Conservation (phyloP, 2,888 invertebrate genomes). For the Nycteola revayana region DNA sequence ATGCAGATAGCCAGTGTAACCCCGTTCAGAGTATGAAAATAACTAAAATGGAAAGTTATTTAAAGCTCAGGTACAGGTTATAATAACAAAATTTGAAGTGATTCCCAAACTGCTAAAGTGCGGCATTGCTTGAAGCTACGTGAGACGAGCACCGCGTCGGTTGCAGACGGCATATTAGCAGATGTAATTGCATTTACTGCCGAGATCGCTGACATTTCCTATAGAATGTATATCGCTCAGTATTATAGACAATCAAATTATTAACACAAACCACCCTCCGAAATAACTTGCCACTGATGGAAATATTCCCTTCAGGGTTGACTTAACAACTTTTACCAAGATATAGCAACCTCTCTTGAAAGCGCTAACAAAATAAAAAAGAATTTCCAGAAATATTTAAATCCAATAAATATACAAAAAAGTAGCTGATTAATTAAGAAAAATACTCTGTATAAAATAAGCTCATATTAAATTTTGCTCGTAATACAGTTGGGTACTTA, state of each 20-base stretch:
- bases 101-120: constrained; percentile 67
- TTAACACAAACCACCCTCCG: constrained; percentile 71
- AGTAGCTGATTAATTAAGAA: constrained; percentile 64
- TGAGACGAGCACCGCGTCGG: constrained; percentile 44
- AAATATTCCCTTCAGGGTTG: constrained; percentile 67
- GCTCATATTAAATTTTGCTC: constrained; percentile 75
- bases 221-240: constrained; percentile 62
- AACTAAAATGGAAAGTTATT: not conserved
- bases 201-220: constrained; percentile 75
- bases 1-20: no score
- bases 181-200: constrained; percentile 78
- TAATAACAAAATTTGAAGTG: constrained; percentile 63
- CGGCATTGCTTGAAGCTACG: constrained; percentile 54
- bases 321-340: constrained; percentile 38
- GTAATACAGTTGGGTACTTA: constrained; percentile 79
- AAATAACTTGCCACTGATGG: constrained; percentile 72
- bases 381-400: constrained; percentile 25
- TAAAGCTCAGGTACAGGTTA: constrained; percentile 53
- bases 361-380: constrained; percentile 22
- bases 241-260: constrained; percentile 78
- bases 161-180: constrained; percentile 77
- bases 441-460: constrained; percentile 68
- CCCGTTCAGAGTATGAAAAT: not conserved
- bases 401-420: constrained; percentile 40
- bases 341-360: constrained; percentile 17